Base-by-base conservation (phyloP, 2,888 invertebrate genomes). In the Heliconius ismenius region DNA sequence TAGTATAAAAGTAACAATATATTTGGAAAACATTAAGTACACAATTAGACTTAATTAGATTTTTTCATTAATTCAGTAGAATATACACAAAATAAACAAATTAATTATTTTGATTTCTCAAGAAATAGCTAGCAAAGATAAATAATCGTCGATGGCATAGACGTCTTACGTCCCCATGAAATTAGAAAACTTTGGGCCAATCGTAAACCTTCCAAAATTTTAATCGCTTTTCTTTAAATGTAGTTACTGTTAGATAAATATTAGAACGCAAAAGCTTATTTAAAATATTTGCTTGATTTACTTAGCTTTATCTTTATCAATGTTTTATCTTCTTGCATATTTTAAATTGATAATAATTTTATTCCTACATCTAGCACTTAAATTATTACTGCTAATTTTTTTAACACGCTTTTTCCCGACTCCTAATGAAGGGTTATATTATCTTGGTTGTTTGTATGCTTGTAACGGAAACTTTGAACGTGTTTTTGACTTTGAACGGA, bases 151-250 rank as follows among this genome's bases (percentile, higher is more conserved):
- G 11, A 21, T 18, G 26, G 39, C 26, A 60, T 26, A 62, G 62
- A 24, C 15, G 39, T 26, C 36, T 24, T 24, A 32, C 15, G 39
- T 39, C 24, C 36, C 36, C 39, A 62, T 63, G 73, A 62, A 73
- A 73, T 73, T 62, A 73, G 69, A 70, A 70, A 73, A 73, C 39
- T 73, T 73, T 26, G 39, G 26, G 3, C 62, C 39, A 39, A 39
- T 62, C 21, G 15, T 62, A 62, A 72, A 4, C 60, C 36, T 15
- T 43, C 24, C 24, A 73, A 62, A 62, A 43, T 62, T 62, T 73
- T 62, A 63, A 73, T 62, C 18, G 21, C 21, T 73, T 73, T 43
- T 62, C 73, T 73, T 24, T 15, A 24, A 43, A 67, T 24, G 39
- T 43, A 7, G 49, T 49, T 49, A 24, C 24, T 26, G 15, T 65